Percentiles rank a stretch among this genome's conserved stretches.
Conservation (phyloP, 2,888 invertebrate species). For the Orchesella flavescens region DNA sequence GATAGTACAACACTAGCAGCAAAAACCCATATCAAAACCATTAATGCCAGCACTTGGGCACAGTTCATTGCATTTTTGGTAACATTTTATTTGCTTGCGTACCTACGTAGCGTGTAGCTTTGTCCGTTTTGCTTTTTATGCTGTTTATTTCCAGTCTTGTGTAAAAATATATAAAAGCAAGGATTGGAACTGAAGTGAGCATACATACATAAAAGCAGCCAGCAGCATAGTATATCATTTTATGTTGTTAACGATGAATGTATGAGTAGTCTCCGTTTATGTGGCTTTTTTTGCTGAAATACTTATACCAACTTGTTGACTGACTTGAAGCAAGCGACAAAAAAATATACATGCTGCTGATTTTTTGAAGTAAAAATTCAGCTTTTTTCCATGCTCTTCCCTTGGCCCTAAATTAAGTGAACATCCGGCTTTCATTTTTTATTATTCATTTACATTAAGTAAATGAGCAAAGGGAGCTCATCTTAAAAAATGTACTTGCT, state of each 20-base stretch:
- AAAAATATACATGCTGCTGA: background rate
- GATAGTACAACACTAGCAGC: background rate
- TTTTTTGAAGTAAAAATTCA: slow-evolving; percentile 27
- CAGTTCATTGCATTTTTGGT: background rate
- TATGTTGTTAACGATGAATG: background rate
- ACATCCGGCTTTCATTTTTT: slow-evolving; percentile 49
- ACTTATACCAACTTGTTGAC: background rate
- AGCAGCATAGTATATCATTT: background rate
- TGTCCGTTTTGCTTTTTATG: no score
- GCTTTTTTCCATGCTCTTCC: slow-evolving; percentile 31
- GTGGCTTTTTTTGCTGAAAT: slow-evolving; percentile 8
- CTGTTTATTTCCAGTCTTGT: no score
- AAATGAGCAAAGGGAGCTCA: background rate
- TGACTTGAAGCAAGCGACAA: background rate
- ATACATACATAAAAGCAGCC: no score
- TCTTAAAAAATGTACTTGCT: no score
- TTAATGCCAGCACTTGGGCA: background rate
- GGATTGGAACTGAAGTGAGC: no score
- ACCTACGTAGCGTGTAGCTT: background rate
- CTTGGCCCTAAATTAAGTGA: slow-evolving; percentile 48
- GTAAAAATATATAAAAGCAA: no score
- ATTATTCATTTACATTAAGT: background rate
- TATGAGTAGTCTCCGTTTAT: no score
- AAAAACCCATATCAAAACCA: background rate
- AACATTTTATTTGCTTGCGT: background rate